Base-by-base conservation (phyloP, 2,113 vertebrate species). In the cat (Felis catus) region DNA sequence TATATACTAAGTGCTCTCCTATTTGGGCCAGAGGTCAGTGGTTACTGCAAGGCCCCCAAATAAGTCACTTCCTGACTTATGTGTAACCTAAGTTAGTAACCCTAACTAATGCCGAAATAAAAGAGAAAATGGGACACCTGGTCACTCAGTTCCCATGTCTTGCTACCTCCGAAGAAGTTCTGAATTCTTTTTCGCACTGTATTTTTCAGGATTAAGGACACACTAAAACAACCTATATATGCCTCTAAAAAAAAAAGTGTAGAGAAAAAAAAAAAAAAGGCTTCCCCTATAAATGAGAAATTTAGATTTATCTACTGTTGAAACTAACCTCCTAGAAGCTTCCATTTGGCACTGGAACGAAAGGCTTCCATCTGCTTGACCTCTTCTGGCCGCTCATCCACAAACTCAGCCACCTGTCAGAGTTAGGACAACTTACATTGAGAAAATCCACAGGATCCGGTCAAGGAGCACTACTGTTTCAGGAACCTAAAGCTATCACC, bases 281-380 rank as follows among this genome's bases (percentile, higher is more conserved):
- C 21, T 51, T 73, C 36, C 33, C 65, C 51, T 63, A 18, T 27
- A 92, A 65, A 61, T 11, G 6, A 53, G 68, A 84, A 55, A 74
- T 88, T 73, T 4, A 82, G 19, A 65, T 71, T 70, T 65, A 74
- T 36, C 53, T 55, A 7, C 9, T 94, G n/a, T 29, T 91, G 79
- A 45, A 8, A 41, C 98, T 99, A 98, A 99, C 99, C 99, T 99
- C 99, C 99, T 39, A 99, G 39, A 33, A 99, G 98, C 89, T 99
- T 99, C 99, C 99, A 99, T 55, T 99, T 99, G 31, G 99, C 98
- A 95, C 99, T 99, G 1, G 98, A 99, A 45, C 99, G 99, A 97
- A 99, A 99, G 5, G 98, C 98, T 98, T 99, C 99, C 98, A 99
- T 98, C 53, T 99, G 99, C 96, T 99, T 99, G n/a, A 99, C 99